These are phyloP conservation scores for Notarius quadriscutis DNA, from an alignment of 2,113 vertebrate species.

Conservation along the genomic window DNA sequence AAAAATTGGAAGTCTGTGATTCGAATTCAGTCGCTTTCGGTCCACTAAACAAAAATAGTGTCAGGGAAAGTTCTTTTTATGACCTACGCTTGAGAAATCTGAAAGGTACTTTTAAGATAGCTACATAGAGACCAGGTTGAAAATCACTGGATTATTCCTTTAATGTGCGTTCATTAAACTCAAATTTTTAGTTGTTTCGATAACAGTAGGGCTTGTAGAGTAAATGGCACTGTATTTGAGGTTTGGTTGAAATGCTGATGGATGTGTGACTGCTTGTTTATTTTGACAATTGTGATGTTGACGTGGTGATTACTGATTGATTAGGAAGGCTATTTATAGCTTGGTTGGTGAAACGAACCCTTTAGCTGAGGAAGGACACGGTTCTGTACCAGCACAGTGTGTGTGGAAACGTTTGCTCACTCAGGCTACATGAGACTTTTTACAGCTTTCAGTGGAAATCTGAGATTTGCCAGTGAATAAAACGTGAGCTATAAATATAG, in stretches of 20 bases:
- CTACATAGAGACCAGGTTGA: no score
- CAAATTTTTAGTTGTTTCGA: background rate
- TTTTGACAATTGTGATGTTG: background rate
- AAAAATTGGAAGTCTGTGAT: no score
- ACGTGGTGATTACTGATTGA: background rate
- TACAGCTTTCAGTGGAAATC: background rate
- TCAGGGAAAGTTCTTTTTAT: no score
- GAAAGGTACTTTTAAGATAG: no score
- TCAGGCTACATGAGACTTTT: background rate
- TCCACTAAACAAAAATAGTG: no score
- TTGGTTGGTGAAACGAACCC: background rate
- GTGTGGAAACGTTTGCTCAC: background rate
- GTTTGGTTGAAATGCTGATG: background rate
- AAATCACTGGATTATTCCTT: background rate
- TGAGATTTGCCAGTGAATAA: background rate
- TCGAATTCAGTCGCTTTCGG: no score
- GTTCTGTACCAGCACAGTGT: background rate
- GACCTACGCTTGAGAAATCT: no score
- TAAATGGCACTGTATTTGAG: background rate
- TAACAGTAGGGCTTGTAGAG: background rate
- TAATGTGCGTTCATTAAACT: background rate
- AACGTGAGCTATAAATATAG: background rate
- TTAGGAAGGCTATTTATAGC: slow-evolving; percentile 1
- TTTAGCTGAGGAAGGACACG: background rate
- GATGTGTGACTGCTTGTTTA: background rate